Conservation (phyloP, 35 echinoderm and acorn worm genomes). For the Eucidaris tribuloides region DNA sequence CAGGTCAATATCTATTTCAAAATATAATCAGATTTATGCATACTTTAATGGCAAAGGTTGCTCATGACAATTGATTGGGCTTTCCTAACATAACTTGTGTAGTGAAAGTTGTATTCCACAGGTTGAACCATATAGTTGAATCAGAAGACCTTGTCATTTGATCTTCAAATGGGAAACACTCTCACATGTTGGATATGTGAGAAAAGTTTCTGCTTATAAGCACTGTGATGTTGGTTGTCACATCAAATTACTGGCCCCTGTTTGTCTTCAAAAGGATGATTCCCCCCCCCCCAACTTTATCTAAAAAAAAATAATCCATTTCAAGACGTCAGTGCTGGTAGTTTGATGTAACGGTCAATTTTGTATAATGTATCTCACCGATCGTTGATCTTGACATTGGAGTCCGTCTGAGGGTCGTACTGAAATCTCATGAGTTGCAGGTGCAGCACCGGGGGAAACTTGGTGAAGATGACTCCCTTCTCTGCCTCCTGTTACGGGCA, state of each 20-base stretch:
- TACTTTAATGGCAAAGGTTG: too few species aligned
- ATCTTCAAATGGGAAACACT: not conserved
- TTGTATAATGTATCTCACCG: slow-evolving; percentile 55
- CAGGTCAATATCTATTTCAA: too few species aligned
- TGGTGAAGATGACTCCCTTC: slow-evolving; percentile 92
- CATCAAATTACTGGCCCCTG: too few species aligned
- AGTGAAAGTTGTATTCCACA: too few species aligned
- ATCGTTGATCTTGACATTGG: slow-evolving; percentile 99
- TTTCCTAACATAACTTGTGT: too few species aligned
- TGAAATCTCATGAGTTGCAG: slow-evolving; percentile 99
- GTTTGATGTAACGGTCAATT: not conserved
- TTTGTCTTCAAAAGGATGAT: too few species aligned
- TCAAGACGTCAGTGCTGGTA: too few species aligned
- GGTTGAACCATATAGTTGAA: too few species aligned
- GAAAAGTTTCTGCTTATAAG: not conserved
- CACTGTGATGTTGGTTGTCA: not conserved
- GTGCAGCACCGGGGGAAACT: slow-evolving; percentile 97
- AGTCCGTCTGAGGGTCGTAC: slow-evolving; percentile 97
- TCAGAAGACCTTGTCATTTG: not conserved
- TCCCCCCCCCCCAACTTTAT: not conserved
- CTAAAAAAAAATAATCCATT: too few species aligned
- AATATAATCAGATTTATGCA: too few species aligned
- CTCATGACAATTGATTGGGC: too few species aligned
- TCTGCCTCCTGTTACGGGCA: slow-evolving; percentile 75
- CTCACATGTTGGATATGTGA: not conserved